Evolutionary conservation across 1,140 invertebrate species (phyloP), one percentile per base, ranked within the genome.

Genomic region (Euura saliciscinereae): DNA sequence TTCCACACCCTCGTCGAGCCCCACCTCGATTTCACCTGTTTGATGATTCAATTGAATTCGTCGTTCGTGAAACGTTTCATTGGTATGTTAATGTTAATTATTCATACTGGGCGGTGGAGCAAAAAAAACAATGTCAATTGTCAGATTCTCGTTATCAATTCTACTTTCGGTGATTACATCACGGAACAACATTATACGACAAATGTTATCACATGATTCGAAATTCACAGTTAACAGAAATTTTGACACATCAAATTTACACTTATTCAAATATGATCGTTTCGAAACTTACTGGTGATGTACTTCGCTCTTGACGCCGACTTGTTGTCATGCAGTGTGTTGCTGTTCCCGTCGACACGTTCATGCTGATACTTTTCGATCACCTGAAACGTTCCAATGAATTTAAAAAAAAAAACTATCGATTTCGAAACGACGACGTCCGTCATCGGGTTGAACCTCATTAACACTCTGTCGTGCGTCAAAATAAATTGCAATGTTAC

Each of bases 321-420:
- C 71, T 71, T 78, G 59, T 73, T 76, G 43, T 73, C 75, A 51
- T 83, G 71, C 5, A 85, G 71, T 6, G 51, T 59, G 70, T 84
- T 85, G 73, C 83, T 83, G 69, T 87, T 86, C 4, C 82, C 82
- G 43, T 88, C 86, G 11, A 84, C 74, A 28, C 74, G 79, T 73
- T 83, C 84, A 42, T 79, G 84, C 75, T 85, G 83, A 65, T 76
- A 85, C 72, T 82, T 86, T 74, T 88, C 86, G 46, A 88, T 83
- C 65, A 87, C 86, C 87, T 88, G 77, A 43, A 77, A 81, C 73
- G 28, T 28, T 28, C 28, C 28, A 28, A 28, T 28, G 28, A 28
- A 28, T 28, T n/a, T n/a, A 28, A 28, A 28, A 28, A 28, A 28
- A 28, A 28, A 28, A 28, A 0, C 28, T 28, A 1, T 1, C 28